Conservation (phyloP, 2,113 vertebrate genomes). For the Neodon shergylaensis region DNA sequence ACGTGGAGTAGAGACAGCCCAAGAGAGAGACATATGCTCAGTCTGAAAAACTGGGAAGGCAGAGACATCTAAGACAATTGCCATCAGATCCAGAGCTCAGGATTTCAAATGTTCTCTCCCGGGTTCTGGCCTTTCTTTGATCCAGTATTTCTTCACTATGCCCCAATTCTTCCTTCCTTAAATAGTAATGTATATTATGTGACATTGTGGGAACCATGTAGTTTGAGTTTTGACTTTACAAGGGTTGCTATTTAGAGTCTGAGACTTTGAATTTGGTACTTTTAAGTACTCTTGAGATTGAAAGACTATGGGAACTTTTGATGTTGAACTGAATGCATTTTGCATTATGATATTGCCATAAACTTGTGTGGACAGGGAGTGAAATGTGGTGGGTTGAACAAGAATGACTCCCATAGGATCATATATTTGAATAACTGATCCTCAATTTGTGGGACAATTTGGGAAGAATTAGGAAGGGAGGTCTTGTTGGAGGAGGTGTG, state of each 20-base stretch:
- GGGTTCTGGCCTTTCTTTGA: background rate
- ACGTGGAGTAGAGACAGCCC: background rate
- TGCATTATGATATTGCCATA: background rate
- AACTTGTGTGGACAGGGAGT: background rate
- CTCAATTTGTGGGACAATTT: background rate
- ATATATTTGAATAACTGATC: background rate
- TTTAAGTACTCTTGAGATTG: background rate
- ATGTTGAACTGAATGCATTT: background rate
- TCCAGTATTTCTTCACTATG: background rate
- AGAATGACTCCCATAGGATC: background rate
- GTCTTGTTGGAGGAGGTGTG: background rate
- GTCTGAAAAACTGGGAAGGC: background rate
- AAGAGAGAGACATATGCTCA: background rate
- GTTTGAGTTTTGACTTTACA: background rate
- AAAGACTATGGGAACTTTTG: background rate
- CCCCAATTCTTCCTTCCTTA: background rate
- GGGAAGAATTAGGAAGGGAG: background rate
- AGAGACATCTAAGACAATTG: background rate
- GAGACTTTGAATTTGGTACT: background rate
- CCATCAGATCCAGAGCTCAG: background rate
- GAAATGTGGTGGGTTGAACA: background rate
- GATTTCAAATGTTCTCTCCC: background rate
- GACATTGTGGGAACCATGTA: background rate
- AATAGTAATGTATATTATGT: background rate
- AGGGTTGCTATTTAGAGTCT: background rate